Percentiles rank a stretch among this genome's conserved stretches.
phyloP scores from a whole-genome alignment of 2,797 vertebrate species.

The Mormyrus hasselquistii region DNA sequence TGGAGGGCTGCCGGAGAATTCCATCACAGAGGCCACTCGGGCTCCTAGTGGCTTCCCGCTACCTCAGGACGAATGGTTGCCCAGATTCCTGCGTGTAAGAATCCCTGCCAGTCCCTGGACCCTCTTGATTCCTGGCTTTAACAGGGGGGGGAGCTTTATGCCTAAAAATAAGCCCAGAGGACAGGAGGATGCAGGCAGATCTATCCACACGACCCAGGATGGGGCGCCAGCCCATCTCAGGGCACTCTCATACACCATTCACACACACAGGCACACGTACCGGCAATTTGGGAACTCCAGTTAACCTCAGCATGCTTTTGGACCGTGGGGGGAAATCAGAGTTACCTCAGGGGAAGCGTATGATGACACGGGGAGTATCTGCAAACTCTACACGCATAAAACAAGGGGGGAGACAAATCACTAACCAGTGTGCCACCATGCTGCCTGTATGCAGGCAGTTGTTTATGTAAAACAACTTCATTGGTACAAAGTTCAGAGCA shows the following conservation, averaged over 20 bases:
- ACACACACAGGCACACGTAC: neutral
- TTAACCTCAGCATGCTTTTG: neutral
- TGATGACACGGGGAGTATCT: neutral
- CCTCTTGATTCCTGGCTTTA: neutral
- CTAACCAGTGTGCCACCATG: neutral
- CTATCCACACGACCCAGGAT: neutral
- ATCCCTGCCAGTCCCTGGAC: neutral
- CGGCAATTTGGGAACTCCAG: neutral
- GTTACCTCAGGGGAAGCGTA: neutral
- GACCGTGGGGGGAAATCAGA: neutral
- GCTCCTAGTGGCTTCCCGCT: neutral
- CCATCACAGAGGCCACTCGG: constrained; percentile 19
- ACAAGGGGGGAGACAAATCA: neutral
- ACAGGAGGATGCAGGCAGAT: neutral
- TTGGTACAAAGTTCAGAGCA: neutral
- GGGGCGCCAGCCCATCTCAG: neutral
- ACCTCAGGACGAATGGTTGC: neutral
- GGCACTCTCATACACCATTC: neutral
- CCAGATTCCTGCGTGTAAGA: neutral
- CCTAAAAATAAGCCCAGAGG: neutral
- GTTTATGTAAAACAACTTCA: neutral
- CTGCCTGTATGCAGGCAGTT: neutral
- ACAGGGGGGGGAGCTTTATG: neutral
- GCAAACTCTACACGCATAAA: neutral
- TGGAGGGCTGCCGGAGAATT: constrained; percentile 34